phyloP scores from a whole-genome alignment of 2,888 invertebrate species.

The Hyles lineata region DNA sequence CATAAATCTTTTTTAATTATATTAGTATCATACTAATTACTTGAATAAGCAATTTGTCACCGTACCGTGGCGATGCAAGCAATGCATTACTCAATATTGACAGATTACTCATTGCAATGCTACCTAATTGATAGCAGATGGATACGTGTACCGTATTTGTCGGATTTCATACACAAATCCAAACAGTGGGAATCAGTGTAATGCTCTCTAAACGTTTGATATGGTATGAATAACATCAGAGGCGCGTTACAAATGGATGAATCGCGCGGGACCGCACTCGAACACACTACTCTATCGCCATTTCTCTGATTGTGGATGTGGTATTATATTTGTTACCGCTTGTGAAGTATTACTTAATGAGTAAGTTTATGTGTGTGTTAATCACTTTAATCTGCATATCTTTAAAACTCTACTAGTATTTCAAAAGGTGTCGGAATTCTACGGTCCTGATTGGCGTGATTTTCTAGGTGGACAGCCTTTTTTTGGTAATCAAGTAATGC shows the following conservation, averaged over 20 bases:
- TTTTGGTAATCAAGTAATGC: too few species aligned
- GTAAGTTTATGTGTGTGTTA: neutral
- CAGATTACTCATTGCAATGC: conserved; percentile 11
- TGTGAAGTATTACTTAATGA: neutral
- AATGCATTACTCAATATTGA: neutral
- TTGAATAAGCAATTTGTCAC: too few species aligned
- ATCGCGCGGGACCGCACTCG: conserved; percentile 53
- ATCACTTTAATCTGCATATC: neutral
- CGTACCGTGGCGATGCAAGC: neutral
- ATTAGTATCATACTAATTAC: too few species aligned
- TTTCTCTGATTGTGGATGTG: conserved; percentile 58
- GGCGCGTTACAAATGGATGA: conserved; percentile 74
- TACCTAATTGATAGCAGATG: neutral
- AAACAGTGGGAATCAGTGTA: conserved; percentile 63
- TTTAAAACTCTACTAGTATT: too few species aligned
- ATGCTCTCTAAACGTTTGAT: conserved; percentile 78
- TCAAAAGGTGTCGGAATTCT: too few species aligned
- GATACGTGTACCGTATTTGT: conserved; percentile 10
- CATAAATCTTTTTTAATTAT: too few species aligned
- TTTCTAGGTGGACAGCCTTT: too few species aligned
- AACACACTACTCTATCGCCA: conserved; percentile 45
- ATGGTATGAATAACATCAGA: conserved; percentile 80
- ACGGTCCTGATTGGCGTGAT: too few species aligned
- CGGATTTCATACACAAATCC: conserved; percentile 49
- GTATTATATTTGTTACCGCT: conserved; percentile 37